Percentiles rank a stretch among this genome's conserved stretches.
These are phyloP conservation scores for Pantala flavescens DNA, from an alignment of 1,140 invertebrate genomes.

Conservation along the genomic window DNA sequence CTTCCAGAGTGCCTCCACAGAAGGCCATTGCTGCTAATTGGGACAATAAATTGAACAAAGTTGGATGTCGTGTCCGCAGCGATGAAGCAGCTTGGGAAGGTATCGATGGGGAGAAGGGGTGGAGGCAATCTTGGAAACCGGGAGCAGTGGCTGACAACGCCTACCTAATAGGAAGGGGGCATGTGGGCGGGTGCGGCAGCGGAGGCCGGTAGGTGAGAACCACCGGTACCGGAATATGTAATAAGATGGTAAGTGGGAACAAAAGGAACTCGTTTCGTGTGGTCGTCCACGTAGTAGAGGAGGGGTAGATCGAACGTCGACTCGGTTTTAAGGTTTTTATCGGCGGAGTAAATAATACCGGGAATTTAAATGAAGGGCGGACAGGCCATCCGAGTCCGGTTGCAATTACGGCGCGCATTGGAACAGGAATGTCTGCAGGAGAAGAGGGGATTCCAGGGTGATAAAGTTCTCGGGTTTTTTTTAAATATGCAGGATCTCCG, in stretches of 20 bases:
- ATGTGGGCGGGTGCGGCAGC: neutral
- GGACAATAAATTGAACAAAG: constrained; percentile 6
- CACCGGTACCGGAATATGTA: neutral
- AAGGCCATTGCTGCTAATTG: constrained; percentile 4
- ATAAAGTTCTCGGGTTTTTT: too few species aligned
- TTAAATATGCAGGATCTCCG: too few species aligned
- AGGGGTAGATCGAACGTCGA: too few species aligned
- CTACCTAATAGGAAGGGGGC: neutral
- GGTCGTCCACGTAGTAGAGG: neutral
- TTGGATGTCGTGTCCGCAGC: neutral
- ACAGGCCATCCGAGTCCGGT: too few species aligned
- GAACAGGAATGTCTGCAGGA: too few species aligned
- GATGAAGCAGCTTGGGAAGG: neutral
- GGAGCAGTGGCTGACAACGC: constrained; percentile 1
- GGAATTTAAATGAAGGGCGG: too few species aligned
- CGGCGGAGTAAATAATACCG: too few species aligned
- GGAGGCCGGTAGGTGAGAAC: neutral
- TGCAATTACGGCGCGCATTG: too few species aligned
- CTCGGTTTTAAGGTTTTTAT: too few species aligned
- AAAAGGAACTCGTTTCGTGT: neutral
- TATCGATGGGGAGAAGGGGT: neutral
- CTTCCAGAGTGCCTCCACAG: neutral
- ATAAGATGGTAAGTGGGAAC: constrained; percentile 9
- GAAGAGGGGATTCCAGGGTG: too few species aligned
- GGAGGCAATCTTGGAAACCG: neutral